phyloP scores from a whole-genome alignment of 2,113 vertebrate species.

The Thunnus maccoyii region DNA sequence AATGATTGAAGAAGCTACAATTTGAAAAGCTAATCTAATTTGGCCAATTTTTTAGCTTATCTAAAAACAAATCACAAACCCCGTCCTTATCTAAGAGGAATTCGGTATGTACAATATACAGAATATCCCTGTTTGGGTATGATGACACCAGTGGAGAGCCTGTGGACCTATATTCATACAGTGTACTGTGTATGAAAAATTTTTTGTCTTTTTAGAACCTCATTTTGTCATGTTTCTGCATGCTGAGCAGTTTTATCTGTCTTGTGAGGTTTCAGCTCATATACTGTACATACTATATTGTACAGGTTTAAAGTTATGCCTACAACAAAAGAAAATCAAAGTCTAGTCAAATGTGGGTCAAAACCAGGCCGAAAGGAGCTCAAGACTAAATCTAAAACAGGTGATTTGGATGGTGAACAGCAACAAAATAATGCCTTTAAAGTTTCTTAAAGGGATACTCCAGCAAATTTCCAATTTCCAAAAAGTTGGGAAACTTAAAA shows the following conservation, averaged over 20 bases:
- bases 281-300: neutral
- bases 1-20: neutral
- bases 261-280: neutral
- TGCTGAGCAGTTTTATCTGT: neutral
- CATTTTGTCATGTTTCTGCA: neutral
- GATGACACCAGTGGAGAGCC: neutral
- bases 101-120: neutral
- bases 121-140: neutral
- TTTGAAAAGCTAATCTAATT: neutral
- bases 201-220: neutral
- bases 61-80: neutral
- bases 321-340: neutral
- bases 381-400: too few relatives aligned
- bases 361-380: neutral
- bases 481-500: too few relatives aligned
- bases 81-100: neutral
- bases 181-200: too few relatives aligned
- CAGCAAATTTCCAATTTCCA: too few relatives aligned
- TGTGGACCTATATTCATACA: neutral
- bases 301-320: neutral
- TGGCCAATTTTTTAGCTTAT: too few relatives aligned
- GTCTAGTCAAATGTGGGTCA: neutral
- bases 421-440: too few relatives aligned
- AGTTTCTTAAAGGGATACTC: too few relatives aligned
- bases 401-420: too few relatives aligned